Evolutionary conservation across 2,113 vertebrate species (phyloP).

Genomic region (Phoxinus phoxinus): DNA sequence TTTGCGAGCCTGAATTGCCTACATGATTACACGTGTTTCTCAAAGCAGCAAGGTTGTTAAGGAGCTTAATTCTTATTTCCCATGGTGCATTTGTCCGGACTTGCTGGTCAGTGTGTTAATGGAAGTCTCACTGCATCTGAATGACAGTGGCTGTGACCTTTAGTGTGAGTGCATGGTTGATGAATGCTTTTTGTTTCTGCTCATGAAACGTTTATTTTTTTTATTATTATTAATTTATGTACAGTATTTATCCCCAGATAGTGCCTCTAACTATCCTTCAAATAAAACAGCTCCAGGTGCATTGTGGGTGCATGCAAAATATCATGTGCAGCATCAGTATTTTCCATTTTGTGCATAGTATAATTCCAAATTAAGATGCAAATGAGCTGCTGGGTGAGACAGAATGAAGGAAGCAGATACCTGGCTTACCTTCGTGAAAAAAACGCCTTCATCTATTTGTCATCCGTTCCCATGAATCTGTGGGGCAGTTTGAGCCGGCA

Average conservation of each 20-base stretch:
- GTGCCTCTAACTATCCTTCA: not conserved
- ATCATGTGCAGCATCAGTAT: conserved; percentile 44
- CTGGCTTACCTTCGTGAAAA: conserved; percentile 18
- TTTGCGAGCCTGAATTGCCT: conserved; percentile 25
- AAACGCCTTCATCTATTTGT: conserved; percentile 32
- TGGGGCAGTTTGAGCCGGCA: conserved; percentile 60
- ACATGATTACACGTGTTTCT: conserved; percentile 32
- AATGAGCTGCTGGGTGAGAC: conserved; percentile 50
- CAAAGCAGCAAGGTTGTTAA: conserved; percentile 28
- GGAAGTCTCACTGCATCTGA: not conserved
- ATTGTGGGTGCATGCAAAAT: conserved; percentile 26
- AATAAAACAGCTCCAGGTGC: conserved; percentile 16
- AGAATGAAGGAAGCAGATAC: conserved; percentile 16
- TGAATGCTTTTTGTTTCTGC: not conserved
- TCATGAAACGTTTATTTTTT: not conserved
- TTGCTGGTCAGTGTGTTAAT: conserved; percentile 27
- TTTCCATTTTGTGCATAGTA: conserved; percentile 47
- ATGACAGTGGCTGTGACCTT: conserved; percentile 15
- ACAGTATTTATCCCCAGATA: not conserved
- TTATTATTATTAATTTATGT: not conserved
- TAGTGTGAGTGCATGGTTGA: not conserved
- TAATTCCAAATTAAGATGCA: conserved; percentile 60
- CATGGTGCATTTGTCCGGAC: not conserved
- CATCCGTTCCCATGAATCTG: conserved; percentile 50
- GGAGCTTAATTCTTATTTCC: conserved; percentile 29